Evolutionary conservation across 2,113 vertebrate species (phyloP).

Genomic region (Patagioenas fasciata): DNA sequence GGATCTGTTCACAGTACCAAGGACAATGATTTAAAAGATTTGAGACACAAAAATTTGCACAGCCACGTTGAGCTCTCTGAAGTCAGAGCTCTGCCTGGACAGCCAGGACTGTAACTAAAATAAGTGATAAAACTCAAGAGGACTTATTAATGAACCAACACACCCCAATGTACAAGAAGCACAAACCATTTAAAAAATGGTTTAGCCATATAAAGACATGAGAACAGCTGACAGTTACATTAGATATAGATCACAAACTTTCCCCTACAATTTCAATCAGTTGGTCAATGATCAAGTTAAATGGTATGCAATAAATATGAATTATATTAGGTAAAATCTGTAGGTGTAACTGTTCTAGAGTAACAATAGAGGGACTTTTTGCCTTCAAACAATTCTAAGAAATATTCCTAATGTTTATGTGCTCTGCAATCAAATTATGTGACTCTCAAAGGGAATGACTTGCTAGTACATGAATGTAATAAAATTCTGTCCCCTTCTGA

Average conservation of each 20-base stretch:
- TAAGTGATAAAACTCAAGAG: not conserved
- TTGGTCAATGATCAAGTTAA: not conserved
- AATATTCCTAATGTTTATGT: not conserved
- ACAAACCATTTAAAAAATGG: not conserved
- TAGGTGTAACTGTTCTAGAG: not conserved
- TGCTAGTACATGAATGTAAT: not conserved
- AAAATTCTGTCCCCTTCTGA: not conserved
- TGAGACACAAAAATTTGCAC: not conserved
- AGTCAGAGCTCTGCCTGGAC: not conserved
- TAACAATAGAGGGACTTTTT: not conserved
- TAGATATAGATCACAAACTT: not conserved
- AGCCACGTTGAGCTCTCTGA: not conserved
- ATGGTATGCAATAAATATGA: not conserved
- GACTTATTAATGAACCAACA: not conserved
- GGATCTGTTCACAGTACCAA: not conserved
- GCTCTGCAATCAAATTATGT: not conserved
- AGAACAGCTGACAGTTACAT: not conserved
- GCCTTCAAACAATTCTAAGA: not conserved
- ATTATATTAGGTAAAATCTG: not conserved
- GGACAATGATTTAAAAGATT: not conserved
- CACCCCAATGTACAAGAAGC: not conserved
- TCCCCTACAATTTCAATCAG: not conserved
- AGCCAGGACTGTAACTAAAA: not conserved
- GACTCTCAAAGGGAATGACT: not conserved
- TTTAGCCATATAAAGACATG: not conserved